These are phyloP conservation scores for Drosophila macrospina DNA, from an alignment of 2,888 invertebrate species.

Conservation along the genomic window DNA sequence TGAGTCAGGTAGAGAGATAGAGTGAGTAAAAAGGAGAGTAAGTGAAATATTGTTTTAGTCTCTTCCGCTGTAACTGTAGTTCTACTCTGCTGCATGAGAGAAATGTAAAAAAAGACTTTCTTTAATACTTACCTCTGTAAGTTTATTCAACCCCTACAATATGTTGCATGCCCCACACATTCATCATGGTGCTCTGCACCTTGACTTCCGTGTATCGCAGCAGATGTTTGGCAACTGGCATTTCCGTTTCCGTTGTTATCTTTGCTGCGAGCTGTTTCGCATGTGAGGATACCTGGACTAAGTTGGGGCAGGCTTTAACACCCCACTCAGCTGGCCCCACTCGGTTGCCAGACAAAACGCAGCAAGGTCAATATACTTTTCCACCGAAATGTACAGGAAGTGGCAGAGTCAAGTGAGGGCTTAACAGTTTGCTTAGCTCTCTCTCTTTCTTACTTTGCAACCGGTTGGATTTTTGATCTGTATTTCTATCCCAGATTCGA, in stretches of 20 bases:
- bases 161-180: not conserved
- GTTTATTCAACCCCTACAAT: not conserved
- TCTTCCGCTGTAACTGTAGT: not conserved
- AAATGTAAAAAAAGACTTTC: not conserved
- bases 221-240: constrained; percentile 27
- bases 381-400: constrained; percentile 13
- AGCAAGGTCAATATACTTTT: not conserved
- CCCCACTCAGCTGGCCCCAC: not conserved
- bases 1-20: no score
- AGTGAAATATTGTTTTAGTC: not conserved
- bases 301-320: not conserved
- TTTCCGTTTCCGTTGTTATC: constrained; percentile 41
- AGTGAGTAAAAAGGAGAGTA: no score
- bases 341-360: not conserved
- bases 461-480: constrained; percentile 4
- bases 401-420: constrained; percentile 20
- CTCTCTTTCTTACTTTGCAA: not conserved
- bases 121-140: not conserved
- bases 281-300: constrained; percentile 5
- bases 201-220: constrained; percentile 13
- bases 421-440: constrained; percentile 33
- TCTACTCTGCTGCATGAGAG: not conserved
- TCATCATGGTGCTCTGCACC: not conserved
- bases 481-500: constrained; percentile 7
- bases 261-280: not conserved